Evolutionary conservation across 2,888 invertebrate genomes (phyloP).

Genomic region (Pseudococcus viburni): DNA sequence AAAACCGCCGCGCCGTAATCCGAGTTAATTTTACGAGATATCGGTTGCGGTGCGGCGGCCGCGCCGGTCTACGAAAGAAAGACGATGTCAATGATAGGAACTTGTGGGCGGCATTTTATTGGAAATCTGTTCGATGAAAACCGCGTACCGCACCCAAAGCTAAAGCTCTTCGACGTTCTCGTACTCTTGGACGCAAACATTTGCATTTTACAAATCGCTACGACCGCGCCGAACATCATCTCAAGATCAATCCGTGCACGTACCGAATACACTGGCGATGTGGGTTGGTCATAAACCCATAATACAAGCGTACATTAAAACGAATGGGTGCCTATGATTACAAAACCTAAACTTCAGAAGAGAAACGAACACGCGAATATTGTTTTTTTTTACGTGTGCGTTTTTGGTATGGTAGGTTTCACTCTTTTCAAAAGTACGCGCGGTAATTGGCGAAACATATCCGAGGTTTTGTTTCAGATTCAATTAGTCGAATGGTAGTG

Average conservation of each 20-base stretch:
- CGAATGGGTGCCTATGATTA: not conserved
- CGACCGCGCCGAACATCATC: not conserved
- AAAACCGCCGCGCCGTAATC: not conserved
- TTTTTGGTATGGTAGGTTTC: too few relatives aligned
- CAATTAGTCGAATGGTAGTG: too few relatives aligned
- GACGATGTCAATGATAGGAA: not conserved
- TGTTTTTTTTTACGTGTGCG: too few relatives aligned
- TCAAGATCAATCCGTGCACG: not conserved
- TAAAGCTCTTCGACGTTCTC: not conserved
- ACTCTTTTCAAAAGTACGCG: too few relatives aligned
- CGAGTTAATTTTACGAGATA: conserved; percentile 13
- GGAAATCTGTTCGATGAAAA: not conserved
- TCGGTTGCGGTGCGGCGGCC: not conserved
- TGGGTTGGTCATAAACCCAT: not conserved
- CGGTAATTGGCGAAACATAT: too few relatives aligned
- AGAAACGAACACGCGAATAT: too few relatives aligned
- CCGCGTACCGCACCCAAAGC: not conserved
- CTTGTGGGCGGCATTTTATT: conserved; percentile 1
- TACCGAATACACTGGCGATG: not conserved
- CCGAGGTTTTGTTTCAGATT: too few relatives aligned
- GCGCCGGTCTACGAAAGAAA: not conserved
- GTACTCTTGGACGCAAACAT: not conserved
- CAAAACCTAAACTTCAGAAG: not conserved
- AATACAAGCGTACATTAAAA: not conserved
- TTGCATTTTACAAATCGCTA: not conserved